Evolutionary conservation across 92 coral and sea anemone species (phyloP), one percentile per base, ranked within the genome.

Genomic region (Epizoanthus stellaris): DNA sequence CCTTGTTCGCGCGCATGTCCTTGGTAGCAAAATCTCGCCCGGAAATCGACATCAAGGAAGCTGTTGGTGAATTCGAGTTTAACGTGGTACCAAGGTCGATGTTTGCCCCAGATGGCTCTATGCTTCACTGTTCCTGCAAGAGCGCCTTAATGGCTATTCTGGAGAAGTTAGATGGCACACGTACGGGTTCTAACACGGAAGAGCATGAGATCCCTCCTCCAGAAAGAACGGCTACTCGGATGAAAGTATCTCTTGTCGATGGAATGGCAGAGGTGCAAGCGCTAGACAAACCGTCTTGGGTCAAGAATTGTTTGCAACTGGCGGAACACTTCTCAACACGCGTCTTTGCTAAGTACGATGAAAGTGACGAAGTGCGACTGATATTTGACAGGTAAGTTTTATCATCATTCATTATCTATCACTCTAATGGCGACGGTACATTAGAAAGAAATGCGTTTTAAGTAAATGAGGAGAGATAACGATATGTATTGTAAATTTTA

Each of bases 251-350:
- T 66, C 42, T 92, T 42, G 68, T 87, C 4, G 95, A 92, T 65
- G 93, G 86, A 65, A 90, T 90, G 89, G 95, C 93, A 38, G 91
- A 86, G 70, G 75, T 92, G 9, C 91, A 92, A 62, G 79, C 88
- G 16, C 73, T 86, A 11, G 88, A 92, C 77, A 89, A 89, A 66
- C 91, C 93, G 2, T 25, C 10, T 2, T 45, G 70, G 80, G 75
- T 89, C 38, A 73, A 59, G 11, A 79, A 45, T 54, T 92, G 92
- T 86, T 59, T 61, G 5, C 83, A 89, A 6, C 87, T 92, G 8
- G 92, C 90, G 10, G 88, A 88, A 0, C 88, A 91, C 70, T 91
- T 92, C 67, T 4, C 15, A 2, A 13, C 69, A 23, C 82, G 70
- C 30, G 60, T 89, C 59, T 80, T 88, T 64, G 75, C 74, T 9